These are phyloP conservation scores for Peromyscus californicus DNA, from an alignment of 2,113 vertebrate species.

Conservation along the genomic window DNA sequence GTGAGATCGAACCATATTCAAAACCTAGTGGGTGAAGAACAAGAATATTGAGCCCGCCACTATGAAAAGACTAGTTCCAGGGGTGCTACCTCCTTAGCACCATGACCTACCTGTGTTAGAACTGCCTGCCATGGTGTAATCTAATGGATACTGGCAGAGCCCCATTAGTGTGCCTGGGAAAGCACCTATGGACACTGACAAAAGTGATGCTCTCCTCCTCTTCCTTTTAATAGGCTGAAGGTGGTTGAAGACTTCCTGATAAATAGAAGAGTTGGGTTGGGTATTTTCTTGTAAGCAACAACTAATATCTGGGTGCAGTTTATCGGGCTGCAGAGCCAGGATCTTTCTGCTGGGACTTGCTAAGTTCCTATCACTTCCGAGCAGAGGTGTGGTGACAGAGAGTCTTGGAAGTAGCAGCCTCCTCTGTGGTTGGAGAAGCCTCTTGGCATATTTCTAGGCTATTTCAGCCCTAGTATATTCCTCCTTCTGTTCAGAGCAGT, in stretches of 20 bases:
- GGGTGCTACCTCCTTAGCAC: neutral
- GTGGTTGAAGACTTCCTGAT: neutral
- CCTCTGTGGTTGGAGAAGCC: neutral
- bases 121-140: too few relatives aligned
- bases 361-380: neutral
- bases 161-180: neutral
- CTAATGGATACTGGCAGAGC: neutral
- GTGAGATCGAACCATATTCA: neutral
- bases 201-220: neutral
- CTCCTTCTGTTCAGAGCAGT: neutral
- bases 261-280: neutral
- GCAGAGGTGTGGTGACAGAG: neutral
- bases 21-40: neutral
- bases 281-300: neutral
- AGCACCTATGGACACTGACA: neutral
- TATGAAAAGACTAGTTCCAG: neutral
- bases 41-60: neutral
- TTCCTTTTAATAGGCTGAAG: neutral
- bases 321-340: neutral
- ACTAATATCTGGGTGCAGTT: neutral
- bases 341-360: neutral
- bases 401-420: too few relatives aligned
- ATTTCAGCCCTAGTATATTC: neutral
- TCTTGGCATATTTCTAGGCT: neutral
- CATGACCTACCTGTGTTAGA: neutral